phyloP scores from a whole-genome alignment of 2,888 invertebrate genomes.

The Mythimna lalbum region DNA sequence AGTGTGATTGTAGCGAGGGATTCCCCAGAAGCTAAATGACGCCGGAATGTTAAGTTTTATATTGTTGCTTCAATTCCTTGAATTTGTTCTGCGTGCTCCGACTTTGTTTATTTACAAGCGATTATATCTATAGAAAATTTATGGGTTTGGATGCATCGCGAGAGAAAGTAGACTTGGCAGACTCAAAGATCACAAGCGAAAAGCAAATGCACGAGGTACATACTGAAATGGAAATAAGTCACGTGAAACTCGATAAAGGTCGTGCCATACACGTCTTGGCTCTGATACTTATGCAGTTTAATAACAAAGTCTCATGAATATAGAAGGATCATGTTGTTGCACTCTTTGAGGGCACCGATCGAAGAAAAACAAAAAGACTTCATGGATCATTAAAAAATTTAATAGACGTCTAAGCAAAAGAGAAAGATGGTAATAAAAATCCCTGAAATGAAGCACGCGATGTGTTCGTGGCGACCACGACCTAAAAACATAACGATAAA shows the following conservation, averaged over 20 bases:
- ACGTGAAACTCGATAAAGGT: slow-evolving; percentile 72
- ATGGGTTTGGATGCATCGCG: slow-evolving; percentile 69
- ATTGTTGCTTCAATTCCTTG: slow-evolving; percentile 2
- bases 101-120: slow-evolving; percentile 12
- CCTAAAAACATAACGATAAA: slow-evolving; percentile 77
- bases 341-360: slow-evolving; percentile 39
- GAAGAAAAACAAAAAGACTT: slow-evolving; percentile 50
- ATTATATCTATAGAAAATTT: slow-evolving; percentile 63
- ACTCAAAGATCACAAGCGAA: slow-evolving; percentile 73
- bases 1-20: background rate
- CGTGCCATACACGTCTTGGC: slow-evolving; percentile 70
- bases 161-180: slow-evolving; percentile 83
- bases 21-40: slow-evolving; percentile 13
- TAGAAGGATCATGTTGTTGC: slow-evolving; percentile 36
- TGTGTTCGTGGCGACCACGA: slow-evolving; percentile 72
- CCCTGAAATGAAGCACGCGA: slow-evolving; percentile 70
- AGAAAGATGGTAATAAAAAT: slow-evolving; percentile 67
- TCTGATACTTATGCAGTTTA: slow-evolving; percentile 63
- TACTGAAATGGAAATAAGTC: slow-evolving; percentile 71
- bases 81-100: background rate
- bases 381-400: slow-evolving; percentile 61
- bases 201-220: slow-evolving; percentile 67
- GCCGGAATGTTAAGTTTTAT: background rate
- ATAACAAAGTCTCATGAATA: slow-evolving; percentile 62
- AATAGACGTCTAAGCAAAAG: slow-evolving; percentile 59